Conservation (phyloP, 1,140 invertebrate genomes). For the Brevipalpus yothersi region DNA sequence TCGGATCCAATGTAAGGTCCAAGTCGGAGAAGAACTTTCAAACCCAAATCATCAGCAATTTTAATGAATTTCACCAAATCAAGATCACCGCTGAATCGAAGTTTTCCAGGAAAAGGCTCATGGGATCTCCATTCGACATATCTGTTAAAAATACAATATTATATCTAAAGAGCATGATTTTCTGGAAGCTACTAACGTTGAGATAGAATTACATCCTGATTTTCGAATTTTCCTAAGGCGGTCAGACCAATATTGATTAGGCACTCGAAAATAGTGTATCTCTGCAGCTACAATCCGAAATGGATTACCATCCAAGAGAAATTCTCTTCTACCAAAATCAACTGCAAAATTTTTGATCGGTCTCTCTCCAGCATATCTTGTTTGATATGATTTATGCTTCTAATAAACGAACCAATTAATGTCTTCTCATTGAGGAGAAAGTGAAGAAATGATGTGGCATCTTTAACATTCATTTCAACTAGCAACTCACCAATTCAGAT, state of each 20-base stretch:
- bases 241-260: slow-evolving; percentile 24
- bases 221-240: slow-evolving; percentile 23
- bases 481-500: no score
- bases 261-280: slow-evolving; percentile 26
- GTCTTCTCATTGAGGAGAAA: no score
- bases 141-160: neutral
- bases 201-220: slow-evolving; percentile 25
- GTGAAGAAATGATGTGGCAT: no score
- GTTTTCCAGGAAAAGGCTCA: slow-evolving; percentile 1
- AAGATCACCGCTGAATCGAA: neutral
- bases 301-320: slow-evolving; percentile 53
- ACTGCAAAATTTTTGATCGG: slow-evolving; percentile 29
- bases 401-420: no score
- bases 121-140: slow-evolving; percentile 7
- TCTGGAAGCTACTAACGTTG: neutral
- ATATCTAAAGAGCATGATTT: neutral
- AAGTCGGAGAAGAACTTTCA: slow-evolving; percentile 23
- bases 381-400: no score
- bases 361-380: no score
- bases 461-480: no score
- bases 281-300: slow-evolving; percentile 56
- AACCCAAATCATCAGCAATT: slow-evolving; percentile 20
- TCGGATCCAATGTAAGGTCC: slow-evolving; percentile 29
- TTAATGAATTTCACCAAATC: slow-evolving; percentile 22
- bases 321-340: slow-evolving; percentile 43